phyloP scores from a whole-genome alignment of 2,797 vertebrate genomes.

The Aplochiton taeniatus region DNA sequence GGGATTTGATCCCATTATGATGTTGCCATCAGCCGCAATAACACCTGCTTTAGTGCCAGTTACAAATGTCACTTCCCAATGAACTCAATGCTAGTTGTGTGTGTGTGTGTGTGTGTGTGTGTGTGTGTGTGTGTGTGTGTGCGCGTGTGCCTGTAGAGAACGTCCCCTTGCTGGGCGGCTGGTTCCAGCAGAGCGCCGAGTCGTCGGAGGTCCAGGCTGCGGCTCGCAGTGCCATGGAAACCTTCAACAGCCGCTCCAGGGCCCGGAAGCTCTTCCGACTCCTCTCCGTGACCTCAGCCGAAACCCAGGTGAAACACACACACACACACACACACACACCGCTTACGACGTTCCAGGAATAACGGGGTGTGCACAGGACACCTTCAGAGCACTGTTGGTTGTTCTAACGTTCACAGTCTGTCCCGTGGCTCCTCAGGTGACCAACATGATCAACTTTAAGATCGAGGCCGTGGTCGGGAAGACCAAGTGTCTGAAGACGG shows the following conservation, averaged over 20 bases:
- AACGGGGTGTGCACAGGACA: not conserved
- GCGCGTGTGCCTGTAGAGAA: slow-evolving; percentile 25
- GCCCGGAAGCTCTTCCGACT: slow-evolving; percentile 50
- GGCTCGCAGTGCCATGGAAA: slow-evolving; percentile 39
- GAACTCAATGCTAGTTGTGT: not conserved
- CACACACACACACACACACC: too few species aligned
- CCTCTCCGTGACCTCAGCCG: slow-evolving; percentile 44
- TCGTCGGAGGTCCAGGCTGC: slow-evolving; percentile 26
- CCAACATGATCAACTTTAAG: slow-evolving; percentile 41
- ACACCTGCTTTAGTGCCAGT: too few species aligned
- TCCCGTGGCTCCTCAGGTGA: slow-evolving; percentile 32
- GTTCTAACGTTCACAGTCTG: not conserved
- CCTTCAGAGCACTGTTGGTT: not conserved
- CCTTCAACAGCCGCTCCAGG: slow-evolving; percentile 41
- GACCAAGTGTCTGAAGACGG: slow-evolving; percentile 49
- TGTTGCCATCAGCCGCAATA: too few species aligned
- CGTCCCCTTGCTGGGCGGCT: slow-evolving; percentile 29
- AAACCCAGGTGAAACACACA: slow-evolving; percentile 36
- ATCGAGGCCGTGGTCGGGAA: slow-evolving; percentile 42
- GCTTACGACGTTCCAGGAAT: not conserved
- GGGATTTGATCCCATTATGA: too few species aligned
- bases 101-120: not conserved
- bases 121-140: not conserved
- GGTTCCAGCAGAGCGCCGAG: slow-evolving; percentile 11
- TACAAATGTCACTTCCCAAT: too few species aligned